Conservation (phyloP, 2,113 vertebrate species). For the Deroptyus accipitrinus region DNA sequence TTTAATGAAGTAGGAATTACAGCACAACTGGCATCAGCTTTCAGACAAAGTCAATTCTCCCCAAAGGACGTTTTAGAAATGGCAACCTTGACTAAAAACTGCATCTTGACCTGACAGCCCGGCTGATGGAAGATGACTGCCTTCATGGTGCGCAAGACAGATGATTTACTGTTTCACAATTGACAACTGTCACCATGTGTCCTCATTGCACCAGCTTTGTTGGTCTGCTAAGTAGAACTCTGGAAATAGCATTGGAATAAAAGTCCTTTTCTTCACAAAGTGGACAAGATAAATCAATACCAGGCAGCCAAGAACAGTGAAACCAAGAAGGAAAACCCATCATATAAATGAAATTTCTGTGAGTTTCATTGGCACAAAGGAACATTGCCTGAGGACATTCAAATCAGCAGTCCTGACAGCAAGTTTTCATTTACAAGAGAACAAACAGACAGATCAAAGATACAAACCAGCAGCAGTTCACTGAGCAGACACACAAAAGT, state of each 20-base stretch:
- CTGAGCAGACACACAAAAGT: not conserved
- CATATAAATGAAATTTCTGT: not conserved
- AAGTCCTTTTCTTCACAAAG: not conserved
- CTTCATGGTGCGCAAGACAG: not conserved
- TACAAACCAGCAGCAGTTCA: not conserved
- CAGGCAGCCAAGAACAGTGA: not conserved
- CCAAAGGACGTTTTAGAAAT: not conserved
- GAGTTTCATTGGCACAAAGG: not conserved
- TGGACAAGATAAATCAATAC: not conserved
- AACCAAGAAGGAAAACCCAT: not conserved
- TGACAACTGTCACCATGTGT: not conserved
- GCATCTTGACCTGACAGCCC: not conserved
- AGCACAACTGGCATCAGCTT: not conserved
- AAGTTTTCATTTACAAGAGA: not conserved
- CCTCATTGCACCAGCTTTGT: not conserved
- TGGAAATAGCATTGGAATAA: not conserved
- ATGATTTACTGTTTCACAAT: not conserved
- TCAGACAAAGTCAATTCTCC: not conserved
- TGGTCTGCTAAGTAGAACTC: not conserved
- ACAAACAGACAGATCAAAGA: not conserved
- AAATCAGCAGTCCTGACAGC: not conserved
- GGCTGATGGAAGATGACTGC: not conserved
- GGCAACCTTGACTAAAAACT: not conserved
- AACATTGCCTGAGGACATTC: not conserved
- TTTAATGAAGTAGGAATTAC: slow-evolving; percentile 40